Conservation (phyloP, 2,113 vertebrate genomes). For the Pardalotus punctatus region DNA sequence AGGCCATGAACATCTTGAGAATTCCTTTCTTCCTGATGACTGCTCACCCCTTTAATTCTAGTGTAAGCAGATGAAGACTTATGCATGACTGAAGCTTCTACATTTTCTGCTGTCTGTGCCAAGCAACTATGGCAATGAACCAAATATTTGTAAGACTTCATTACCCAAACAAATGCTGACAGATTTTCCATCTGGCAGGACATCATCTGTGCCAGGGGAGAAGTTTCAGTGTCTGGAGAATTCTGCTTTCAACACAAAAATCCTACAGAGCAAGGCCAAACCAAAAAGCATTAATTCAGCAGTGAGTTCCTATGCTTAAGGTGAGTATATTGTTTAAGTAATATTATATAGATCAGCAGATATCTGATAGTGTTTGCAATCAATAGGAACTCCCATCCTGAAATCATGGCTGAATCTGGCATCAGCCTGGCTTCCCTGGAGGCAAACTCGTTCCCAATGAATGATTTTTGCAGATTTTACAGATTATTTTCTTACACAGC, state of each 20-base stretch:
- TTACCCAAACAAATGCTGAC: slow-evolving; percentile 50
- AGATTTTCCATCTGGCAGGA: slow-evolving; percentile 60
- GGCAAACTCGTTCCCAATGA: not conserved
- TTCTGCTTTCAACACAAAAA: slow-evolving; percentile 14
- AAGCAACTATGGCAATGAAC: not conserved
- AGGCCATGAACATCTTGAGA: not conserved
- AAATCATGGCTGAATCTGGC: not conserved
- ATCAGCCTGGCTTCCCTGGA: not conserved
- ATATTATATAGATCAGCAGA: not conserved
- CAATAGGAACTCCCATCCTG: not conserved
- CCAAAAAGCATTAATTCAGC: not conserved
- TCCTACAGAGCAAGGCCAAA: not conserved
- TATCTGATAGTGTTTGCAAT: not conserved
- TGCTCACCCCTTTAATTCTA: not conserved
- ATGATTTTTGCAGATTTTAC: not conserved
- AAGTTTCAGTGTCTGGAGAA: not conserved
- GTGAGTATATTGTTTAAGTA: not conserved
- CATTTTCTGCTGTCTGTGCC: not conserved
- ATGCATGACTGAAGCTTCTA: not conserved
- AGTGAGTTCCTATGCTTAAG: not conserved
- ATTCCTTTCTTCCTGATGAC: not conserved
- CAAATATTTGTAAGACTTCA: slow-evolving; percentile 38
- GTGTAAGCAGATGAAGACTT: not conserved
- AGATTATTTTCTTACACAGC: not conserved
- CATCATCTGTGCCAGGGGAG: slow-evolving; percentile 38